A percentile compares a stretch with the other conserved stretches of the same genome.
Conservation (phyloP, 2,113 vertebrate species). For the Choloepus hoffmanni region DNA sequence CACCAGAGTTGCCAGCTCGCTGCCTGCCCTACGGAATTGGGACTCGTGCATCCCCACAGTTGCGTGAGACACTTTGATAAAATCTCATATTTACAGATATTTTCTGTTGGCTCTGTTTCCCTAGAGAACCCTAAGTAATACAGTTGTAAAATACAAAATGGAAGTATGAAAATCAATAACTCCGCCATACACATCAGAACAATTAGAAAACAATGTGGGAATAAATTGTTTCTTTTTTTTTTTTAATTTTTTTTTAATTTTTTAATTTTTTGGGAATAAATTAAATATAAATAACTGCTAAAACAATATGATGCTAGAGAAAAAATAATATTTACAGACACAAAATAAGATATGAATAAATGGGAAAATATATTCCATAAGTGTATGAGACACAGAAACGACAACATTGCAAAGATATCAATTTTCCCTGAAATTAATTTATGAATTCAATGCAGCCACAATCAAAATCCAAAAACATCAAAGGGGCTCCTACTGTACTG, state of each 20-base stretch:
- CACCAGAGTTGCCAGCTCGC: no score
- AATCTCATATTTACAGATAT: no score
- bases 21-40: no score
- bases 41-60: no score
- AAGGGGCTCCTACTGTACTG: neutral
- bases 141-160: neutral
- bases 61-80: no score
- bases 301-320: neutral
- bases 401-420: neutral
- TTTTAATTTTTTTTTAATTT: no score
- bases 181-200: neutral
- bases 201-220: neutral
- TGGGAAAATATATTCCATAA: neutral
- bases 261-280: neutral
- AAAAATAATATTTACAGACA: neutral
- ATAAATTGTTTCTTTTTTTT: neutral
- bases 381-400: neutral
- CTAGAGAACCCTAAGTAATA: neutral
- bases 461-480: neutral
- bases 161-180: neutral
- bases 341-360: neutral
- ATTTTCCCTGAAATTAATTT: neutral
- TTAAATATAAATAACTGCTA: neutral
- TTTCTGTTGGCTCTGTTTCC: no score
- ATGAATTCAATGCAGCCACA: constrained; percentile 8